A percentile compares a stretch with the other conserved stretches of the same genome.
Conservation (phyloP, 1,140 invertebrate genomes). For the Apocrypta bakeri region DNA sequence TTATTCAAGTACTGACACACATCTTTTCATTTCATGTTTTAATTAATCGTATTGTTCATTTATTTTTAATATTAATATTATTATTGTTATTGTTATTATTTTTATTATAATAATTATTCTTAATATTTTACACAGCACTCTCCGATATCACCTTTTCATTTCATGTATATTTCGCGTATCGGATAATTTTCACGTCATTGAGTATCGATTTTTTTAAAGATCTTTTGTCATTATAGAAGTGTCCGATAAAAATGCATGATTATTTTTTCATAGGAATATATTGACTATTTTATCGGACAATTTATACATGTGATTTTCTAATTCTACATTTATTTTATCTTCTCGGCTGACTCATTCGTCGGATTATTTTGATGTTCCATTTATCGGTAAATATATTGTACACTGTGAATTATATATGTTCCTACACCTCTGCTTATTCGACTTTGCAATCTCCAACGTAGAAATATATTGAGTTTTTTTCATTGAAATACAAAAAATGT, state of each 20-base stretch:
- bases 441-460: conserved; percentile 58
- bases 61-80: background rate
- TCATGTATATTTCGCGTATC: background rate
- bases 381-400: conserved; percentile 54
- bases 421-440: background rate
- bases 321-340: conserved; percentile 17
- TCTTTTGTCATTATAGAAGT: conserved; percentile 25
- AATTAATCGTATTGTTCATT: too few relatives aligned
- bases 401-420: conserved; percentile 48
- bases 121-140: conserved; percentile 44
- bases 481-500: conserved; percentile 60
- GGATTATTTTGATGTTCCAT: conserved; percentile 52
- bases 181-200: conserved; percentile 28
- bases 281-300: conserved; percentile 47
- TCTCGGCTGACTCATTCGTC: conserved; percentile 31
- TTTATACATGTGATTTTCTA: conserved; percentile 19
- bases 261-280: conserved; percentile 44
- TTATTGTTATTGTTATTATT: conserved; percentile 9
- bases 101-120: background rate
- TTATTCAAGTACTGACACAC: conserved; percentile 43
- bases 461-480: conserved; percentile 61
- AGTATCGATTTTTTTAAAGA: conserved; percentile 30
- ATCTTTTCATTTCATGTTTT: conserved; percentile 10
- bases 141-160: conserved; percentile 38
- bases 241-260: conserved; percentile 38